Percentiles rank a stretch among this genome's conserved stretches.
Evolutionary conservation across 2,888 invertebrate genomes (phyloP).

Genomic region (Athalia circularis): DNA sequence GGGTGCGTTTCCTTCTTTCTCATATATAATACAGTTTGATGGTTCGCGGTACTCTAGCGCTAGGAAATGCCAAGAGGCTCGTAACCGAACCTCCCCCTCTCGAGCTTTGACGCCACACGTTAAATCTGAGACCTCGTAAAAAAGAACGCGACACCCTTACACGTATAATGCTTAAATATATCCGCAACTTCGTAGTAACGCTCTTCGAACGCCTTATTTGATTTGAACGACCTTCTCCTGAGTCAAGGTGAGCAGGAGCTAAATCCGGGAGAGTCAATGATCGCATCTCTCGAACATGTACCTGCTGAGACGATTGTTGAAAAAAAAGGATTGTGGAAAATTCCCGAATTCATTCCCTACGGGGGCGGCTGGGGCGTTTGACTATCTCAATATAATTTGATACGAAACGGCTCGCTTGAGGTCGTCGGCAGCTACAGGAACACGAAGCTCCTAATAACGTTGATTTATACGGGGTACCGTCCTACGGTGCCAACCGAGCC

Average conservation of each 20-base stretch:
- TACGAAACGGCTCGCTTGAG: slow-evolving; percentile 69
- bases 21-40: neutral
- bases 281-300: no score
- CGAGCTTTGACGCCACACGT: slow-evolving; percentile 23
- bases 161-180: neutral
- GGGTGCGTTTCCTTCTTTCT: no score
- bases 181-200: neutral
- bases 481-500: slow-evolving; percentile 32
- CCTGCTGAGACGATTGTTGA: neutral
- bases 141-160: slow-evolving; percentile 38
- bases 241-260: no score
- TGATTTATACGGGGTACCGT: slow-evolving; percentile 67
- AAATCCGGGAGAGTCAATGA: no score
- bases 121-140: slow-evolving; percentile 37
- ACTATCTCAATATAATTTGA: slow-evolving; percentile 71
- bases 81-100: slow-evolving; percentile 14
- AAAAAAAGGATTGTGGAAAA: neutral
- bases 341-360: neutral
- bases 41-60: neutral
- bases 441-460: slow-evolving; percentile 72
- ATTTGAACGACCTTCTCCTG: neutral
- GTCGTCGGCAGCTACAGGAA: slow-evolving; percentile 61
- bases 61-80: slow-evolving; percentile 19
- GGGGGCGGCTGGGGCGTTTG: neutral
- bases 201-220: slow-evolving; percentile 9